Evolutionary conservation across 2,113 vertebrate species (phyloP).

Genomic region (Noturus placidus): DNA sequence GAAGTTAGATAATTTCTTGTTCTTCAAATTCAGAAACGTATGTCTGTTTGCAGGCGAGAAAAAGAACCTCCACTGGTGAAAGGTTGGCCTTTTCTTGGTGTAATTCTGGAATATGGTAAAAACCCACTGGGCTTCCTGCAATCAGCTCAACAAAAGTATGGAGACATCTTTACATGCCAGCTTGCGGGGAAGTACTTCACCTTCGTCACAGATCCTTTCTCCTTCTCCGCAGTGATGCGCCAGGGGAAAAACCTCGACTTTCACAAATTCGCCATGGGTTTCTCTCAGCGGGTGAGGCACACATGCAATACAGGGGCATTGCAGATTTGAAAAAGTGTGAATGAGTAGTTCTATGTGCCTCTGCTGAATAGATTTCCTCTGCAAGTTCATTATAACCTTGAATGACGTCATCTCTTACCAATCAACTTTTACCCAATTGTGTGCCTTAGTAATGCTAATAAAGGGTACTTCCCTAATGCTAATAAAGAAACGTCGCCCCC

Average conservation of each 20-base stretch:
- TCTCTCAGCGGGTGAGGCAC: slow-evolving; percentile 56
- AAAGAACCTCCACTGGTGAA: slow-evolving; percentile 59
- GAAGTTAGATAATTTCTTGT: too few relatives aligned
- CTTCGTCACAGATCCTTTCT: slow-evolving; percentile 63
- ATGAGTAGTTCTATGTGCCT: not conserved
- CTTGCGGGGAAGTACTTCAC: slow-evolving; percentile 62
- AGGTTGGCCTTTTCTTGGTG: slow-evolving; percentile 61
- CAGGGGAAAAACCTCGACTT: slow-evolving; percentile 62
- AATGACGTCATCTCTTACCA: not conserved
- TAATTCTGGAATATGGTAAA: slow-evolving; percentile 56
- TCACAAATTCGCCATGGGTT: slow-evolving; percentile 55
- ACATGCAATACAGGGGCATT: not conserved
- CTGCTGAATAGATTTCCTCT: slow-evolving; percentile 16
- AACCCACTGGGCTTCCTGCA: slow-evolving; percentile 59
- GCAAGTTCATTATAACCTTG: slow-evolving; percentile 43
- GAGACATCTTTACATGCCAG: slow-evolving; percentile 60
- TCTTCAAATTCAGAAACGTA: too few relatives aligned
- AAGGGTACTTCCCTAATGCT: slow-evolving; percentile 15
- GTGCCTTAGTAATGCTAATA: slow-evolving; percentile 29
- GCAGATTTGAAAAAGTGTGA: slow-evolving; percentile 13
- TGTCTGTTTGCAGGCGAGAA: slow-evolving; percentile 34
- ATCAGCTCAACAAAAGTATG: slow-evolving; percentile 52
- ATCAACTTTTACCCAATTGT: slow-evolving; percentile 29
- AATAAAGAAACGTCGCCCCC: not conserved
- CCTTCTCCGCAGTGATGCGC: slow-evolving; percentile 54